A percentile compares a stretch with the other conserved stretches of the same genome.
phyloP scores from a whole-genome alignment of 2,113 vertebrate genomes.

The Proteles cristata region DNA sequence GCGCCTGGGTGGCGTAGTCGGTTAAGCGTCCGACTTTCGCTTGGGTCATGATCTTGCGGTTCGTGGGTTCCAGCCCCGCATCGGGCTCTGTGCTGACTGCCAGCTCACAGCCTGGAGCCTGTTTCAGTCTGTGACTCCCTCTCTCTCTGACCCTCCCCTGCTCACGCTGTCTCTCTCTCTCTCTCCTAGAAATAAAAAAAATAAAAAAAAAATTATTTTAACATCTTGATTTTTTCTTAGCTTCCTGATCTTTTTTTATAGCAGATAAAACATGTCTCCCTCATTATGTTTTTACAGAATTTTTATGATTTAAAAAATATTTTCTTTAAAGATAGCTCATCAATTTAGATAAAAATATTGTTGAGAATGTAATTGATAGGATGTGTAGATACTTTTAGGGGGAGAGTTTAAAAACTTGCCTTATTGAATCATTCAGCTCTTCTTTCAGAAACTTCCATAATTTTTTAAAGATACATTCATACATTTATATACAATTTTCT shows the following conservation, averaged over 20 bases:
- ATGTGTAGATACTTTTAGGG: neutral
- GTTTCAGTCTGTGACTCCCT: too few species aligned
- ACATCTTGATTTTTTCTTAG: neutral
- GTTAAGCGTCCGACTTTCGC: too few species aligned
- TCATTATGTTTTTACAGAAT: neutral
- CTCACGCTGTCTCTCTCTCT: too few species aligned
- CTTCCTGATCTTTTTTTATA: neutral
- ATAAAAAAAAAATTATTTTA: neutral
- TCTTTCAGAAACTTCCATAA: neutral
- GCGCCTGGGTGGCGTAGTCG: too few species aligned
- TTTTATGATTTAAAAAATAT: neutral
- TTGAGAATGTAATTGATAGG: neutral
- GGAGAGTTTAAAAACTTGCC: constrained; percentile 10
- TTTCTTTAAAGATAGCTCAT: neutral
- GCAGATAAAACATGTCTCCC: neutral
- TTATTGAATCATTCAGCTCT: neutral
- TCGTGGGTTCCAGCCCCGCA: too few species aligned
- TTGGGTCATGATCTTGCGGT: too few species aligned
- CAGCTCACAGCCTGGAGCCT: too few species aligned
- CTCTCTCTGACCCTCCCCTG: too few species aligned
- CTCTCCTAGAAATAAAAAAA: too few species aligned
- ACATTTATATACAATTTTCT: neutral
- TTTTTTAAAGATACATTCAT: neutral
- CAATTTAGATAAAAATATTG: constrained; percentile 11
- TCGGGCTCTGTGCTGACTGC: too few species aligned